Percentiles rank a stretch among this genome's conserved stretches.
Evolutionary conservation across 64 coral and sea anemone species (phyloP).

Genomic region (Hydrozoanthus tunicans): DNA sequence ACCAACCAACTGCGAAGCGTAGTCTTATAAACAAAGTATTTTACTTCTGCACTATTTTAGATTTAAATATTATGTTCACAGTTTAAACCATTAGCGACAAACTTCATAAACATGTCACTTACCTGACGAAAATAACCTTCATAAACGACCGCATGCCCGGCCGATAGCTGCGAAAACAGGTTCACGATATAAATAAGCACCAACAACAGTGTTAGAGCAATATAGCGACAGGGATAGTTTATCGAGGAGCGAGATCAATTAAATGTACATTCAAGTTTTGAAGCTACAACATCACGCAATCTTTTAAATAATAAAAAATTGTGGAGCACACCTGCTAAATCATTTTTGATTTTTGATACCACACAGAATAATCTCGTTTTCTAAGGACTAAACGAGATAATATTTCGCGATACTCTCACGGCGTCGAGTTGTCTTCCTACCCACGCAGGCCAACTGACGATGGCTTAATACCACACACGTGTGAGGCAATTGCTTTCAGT

Average conservation of each 20-base stretch:
- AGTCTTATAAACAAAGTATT: no score
- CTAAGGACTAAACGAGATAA: not conserved
- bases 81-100: not conserved
- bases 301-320: not conserved
- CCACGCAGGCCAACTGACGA: not conserved
- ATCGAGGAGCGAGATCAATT: not conserved
- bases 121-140: conserved; percentile 60
- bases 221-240: no score
- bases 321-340: not conserved
- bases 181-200: not conserved
- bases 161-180: conserved; percentile 42
- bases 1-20: no score
- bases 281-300: not conserved
- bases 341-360: not conserved
- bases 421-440: not conserved
- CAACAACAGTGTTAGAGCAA: not conserved
- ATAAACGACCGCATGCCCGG: conserved; percentile 35
- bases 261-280: not conserved
- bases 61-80: not conserved
- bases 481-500: no score
- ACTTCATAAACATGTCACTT: conserved; percentile 1
- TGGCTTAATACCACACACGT: no score
- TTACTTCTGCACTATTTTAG: not conserved
- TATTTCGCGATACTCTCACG: not conserved
- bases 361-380: not conserved